A percentile compares a stretch with the other conserved stretches of the same genome.
These are phyloP conservation scores for Coreoperca whiteheadi DNA, from an alignment of 2,113 vertebrate species.

Conservation along the genomic window DNA sequence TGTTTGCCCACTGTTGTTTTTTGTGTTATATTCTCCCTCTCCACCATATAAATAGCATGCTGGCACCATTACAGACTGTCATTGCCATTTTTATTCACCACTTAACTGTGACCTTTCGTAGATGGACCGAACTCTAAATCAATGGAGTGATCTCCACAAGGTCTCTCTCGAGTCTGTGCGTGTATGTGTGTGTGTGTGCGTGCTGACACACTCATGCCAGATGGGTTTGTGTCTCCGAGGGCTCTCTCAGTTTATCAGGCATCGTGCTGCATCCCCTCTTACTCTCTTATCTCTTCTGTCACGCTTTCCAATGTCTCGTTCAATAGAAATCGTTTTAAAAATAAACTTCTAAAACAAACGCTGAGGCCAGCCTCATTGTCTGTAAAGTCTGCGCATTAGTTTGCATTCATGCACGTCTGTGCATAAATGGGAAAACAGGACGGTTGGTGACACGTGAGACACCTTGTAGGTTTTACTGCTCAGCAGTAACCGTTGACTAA, in stretches of 20 bases:
- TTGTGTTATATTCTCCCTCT: background rate
- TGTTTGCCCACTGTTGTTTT: background rate
- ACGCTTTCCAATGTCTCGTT: slow-evolving; percentile 14
- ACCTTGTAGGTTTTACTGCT: slow-evolving; percentile 2
- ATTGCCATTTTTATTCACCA: slow-evolving; percentile 36
- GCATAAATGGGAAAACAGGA: background rate
- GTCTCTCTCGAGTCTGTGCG: slow-evolving; percentile 10
- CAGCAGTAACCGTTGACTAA: slow-evolving; percentile 10
- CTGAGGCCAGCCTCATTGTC: background rate
- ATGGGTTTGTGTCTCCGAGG: slow-evolving; percentile 30
- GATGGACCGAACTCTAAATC: slow-evolving; percentile 52
- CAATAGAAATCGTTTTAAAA: slow-evolving; percentile 36
- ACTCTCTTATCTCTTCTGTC: slow-evolving; percentile 39
- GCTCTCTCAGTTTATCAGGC: slow-evolving; percentile 36
- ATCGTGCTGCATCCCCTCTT: slow-evolving; percentile 13
- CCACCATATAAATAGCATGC: background rate
- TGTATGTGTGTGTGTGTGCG: slow-evolving; percentile 2
- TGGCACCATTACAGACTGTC: background rate
- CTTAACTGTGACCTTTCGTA: slow-evolving; percentile 58
- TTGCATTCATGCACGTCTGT: background rate
- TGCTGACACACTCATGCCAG: slow-evolving; percentile 20
- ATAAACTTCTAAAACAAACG: slow-evolving; percentile 2
- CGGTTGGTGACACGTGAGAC: background rate
- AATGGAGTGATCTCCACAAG: slow-evolving; percentile 34
- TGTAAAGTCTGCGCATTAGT: background rate